Base-by-base conservation (phyloP, 1,140 invertebrate genomes). In the Trichonephila clavipes region DNA sequence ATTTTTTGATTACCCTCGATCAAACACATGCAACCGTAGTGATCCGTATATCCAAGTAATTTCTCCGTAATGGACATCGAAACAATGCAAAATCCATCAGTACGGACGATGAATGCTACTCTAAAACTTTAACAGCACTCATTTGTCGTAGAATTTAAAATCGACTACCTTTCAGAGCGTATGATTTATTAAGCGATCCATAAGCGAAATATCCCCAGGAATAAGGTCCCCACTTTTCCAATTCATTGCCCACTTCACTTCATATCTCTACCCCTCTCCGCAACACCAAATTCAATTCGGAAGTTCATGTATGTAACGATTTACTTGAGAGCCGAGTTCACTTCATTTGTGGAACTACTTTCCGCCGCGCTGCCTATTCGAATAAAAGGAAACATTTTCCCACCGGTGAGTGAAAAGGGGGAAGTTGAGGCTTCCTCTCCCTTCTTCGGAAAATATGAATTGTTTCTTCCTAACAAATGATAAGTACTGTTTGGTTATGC, bases 81-180 rank as follows among this genome's bases (percentile, higher is more conserved):
- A 81, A 92, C 64, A 85, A 92, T 81, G 61, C 64, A 86, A 72
- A 86, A 92, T 92, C 90, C 62, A 92, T 92, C 82, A 66, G 61
- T 14, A 58, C 34, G 69, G n/a, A 85, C 77, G 64, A 86, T 59
- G 40, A 92, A 92, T 92, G 83, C 44, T 92, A 16, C 61, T 86
- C 90, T 69, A 58, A 91, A 91, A 91, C 89, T 91, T 91, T 91
- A 91, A 83, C 69, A 91, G 82, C 77, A 91, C 62, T 91, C 89
- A 91, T 91, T 83, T 91, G 72, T 66, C 77, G 77, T 64, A n/a
- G 77, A 85, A 61, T 92, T 86, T 86, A 86, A 92, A 92, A 92
- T 92, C 90, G 90, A 92, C 83, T 92, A 86, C 90, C 90, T 92
- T 86, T 92, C 90, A 86, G 16, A 18, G 82, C 59, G 21, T 34